A percentile compares a stretch with the other conserved stretches of the same genome.
phyloP scores from a whole-genome alignment of 2,888 invertebrate genomes.

The Drosophila nr. perissopoda region DNA sequence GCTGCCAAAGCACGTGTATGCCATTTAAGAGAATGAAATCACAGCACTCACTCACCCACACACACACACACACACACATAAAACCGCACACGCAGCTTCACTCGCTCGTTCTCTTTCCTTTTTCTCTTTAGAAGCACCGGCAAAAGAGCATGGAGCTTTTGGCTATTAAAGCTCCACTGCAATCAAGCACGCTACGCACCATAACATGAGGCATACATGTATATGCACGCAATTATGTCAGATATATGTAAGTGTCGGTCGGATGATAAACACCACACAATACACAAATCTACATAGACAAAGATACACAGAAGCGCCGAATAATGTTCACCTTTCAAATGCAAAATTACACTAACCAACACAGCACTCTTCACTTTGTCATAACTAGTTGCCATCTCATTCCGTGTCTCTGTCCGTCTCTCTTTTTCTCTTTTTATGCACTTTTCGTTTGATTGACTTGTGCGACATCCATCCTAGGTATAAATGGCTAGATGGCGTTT shows the following conservation, averaged over 20 bases:
- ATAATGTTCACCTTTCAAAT: conserved; percentile 2
- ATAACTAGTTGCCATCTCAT: conserved; percentile 23
- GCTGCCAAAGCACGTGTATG: conserved; percentile 68
- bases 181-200: conserved; percentile 70
- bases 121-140: conserved; percentile 68
- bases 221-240: conserved; percentile 55
- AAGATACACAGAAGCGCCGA: conserved; percentile 11
- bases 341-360: conserved; percentile 34
- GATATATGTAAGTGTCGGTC: conserved; percentile 65
- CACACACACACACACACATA: neutral
- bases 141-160: conserved; percentile 67
- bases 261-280: conserved; percentile 28
- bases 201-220: conserved; percentile 53
- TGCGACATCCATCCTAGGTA: conserved; percentile 87
- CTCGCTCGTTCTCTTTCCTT: conserved; percentile 24
- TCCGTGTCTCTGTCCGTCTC: neutral
- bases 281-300: conserved; percentile 20
- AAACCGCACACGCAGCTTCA: conserved; percentile 10
- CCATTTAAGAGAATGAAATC: conserved; percentile 35
- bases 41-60: neutral
- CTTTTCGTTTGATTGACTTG: neutral
- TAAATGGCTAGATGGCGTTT: conserved; percentile 90
- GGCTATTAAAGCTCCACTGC: conserved; percentile 62
- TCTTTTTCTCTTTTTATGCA: neutral
- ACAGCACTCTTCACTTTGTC: conserved; percentile 6